These are phyloP conservation scores for Anoplophora glabripennis DNA, from an alignment of 1,140 invertebrate genomes.

Conservation along the genomic window DNA sequence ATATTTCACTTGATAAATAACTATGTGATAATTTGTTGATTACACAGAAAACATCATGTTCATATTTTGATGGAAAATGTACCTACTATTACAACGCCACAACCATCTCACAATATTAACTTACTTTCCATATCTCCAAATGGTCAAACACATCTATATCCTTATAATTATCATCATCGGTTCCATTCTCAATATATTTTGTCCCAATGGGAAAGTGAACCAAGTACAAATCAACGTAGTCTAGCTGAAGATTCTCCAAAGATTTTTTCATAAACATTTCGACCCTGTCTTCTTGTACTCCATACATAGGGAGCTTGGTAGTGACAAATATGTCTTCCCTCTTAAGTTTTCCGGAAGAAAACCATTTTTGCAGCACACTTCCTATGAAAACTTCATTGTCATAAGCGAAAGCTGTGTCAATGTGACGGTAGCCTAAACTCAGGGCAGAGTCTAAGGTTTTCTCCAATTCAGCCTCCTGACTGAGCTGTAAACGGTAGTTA, in stretches of 20 bases:
- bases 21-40: too few species aligned
- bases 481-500: too few species aligned
- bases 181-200: conserved; percentile 48
- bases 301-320: conserved; percentile 64
- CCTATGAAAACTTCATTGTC: conserved; percentile 78
- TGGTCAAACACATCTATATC: conserved; percentile 70
- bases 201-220: conserved; percentile 75
- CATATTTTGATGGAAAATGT: too few species aligned
- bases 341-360: conserved; percentile 63
- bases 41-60: too few species aligned
- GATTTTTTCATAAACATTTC: conserved; percentile 60
- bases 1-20: too few species aligned
- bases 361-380: conserved; percentile 68
- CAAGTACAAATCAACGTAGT: conserved; percentile 81
- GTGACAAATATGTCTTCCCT: conserved; percentile 77
- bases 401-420: conserved; percentile 72
- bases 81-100: background rate
- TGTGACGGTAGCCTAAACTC: conserved; percentile 65
- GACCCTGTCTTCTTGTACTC: conserved; percentile 54
- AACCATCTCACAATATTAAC: background rate
- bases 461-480: conserved; percentile 56
- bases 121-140: conserved; percentile 68
- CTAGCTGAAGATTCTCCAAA: conserved; percentile 64
- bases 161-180: conserved; percentile 41
- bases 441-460: conserved; percentile 62